Evolutionary conservation across 2,797 vertebrate species (phyloP).

Genomic region (Sebastes diaconus): DNA sequence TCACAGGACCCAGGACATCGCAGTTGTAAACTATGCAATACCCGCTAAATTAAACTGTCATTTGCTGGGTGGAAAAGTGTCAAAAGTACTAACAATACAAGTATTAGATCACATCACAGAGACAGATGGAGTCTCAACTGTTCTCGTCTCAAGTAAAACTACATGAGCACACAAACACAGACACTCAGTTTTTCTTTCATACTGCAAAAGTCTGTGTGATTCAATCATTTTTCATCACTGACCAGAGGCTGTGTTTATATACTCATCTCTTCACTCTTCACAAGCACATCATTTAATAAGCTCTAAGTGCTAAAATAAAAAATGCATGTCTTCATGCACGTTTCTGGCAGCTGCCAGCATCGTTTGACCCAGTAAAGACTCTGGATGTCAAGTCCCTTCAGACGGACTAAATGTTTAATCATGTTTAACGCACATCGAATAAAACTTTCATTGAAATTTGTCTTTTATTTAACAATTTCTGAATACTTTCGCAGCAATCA

Average conservation of each 20-base stretch:
- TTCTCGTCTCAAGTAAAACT: not conserved
- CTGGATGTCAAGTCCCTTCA: not conserved
- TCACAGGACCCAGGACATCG: not conserved
- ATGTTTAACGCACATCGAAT: not conserved
- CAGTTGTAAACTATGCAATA: not conserved
- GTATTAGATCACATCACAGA: not conserved
- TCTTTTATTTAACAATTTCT: not conserved
- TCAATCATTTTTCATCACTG: constrained; percentile 13
- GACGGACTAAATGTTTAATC: not conserved
- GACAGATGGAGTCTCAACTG: not conserved
- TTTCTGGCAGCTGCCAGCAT: constrained; percentile 6
- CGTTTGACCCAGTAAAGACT: not conserved
- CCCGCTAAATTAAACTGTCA: not conserved
- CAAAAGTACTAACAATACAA: not conserved
- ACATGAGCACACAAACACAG: not conserved
- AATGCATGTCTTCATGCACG: constrained; percentile 1
- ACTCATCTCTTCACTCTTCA: not conserved
- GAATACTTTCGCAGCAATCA: not conserved
- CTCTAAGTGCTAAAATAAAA: constrained; percentile 28
- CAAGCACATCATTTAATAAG: constrained; percentile 13
- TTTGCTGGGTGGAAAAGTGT: not conserved
- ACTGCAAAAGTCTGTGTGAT: constrained; percentile 6
- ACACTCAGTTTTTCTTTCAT: not conserved
- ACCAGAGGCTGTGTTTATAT: constrained; percentile 20
- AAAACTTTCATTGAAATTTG: not conserved